A percentile compares a stretch with the other conserved stretches of the same genome.
Evolutionary conservation across 2,888 invertebrate genomes (phyloP).

Genomic region (Aradus depressus): DNA sequence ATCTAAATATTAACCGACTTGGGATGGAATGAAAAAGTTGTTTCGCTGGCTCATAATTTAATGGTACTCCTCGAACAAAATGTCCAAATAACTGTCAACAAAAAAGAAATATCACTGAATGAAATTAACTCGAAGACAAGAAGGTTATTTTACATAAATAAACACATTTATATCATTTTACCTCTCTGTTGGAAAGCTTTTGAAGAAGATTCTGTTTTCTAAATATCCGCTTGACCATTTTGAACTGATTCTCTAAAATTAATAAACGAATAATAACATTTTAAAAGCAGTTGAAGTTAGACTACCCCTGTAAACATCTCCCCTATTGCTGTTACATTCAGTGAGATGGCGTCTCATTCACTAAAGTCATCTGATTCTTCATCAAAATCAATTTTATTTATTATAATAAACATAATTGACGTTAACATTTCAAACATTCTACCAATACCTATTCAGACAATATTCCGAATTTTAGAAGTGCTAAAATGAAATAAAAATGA

Average conservation of each 20-base stretch:
- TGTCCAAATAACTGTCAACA: constrained; percentile 28
- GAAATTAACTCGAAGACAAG: neutral
- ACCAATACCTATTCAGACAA: too few relatives aligned
- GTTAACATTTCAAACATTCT: too few relatives aligned
- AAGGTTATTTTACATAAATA: constrained; percentile 8
- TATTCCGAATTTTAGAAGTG: too few relatives aligned
- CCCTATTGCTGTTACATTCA: constrained; percentile 9
- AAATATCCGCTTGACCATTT: too few relatives aligned
- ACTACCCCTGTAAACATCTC: too few relatives aligned
- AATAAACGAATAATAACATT: too few relatives aligned
- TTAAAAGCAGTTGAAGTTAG: too few relatives aligned
- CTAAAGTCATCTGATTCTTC: constrained; percentile 2
- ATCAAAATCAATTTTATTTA: too few relatives aligned
- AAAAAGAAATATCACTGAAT: neutral
- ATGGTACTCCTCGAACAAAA: constrained; percentile 26
- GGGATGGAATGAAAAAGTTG: constrained; percentile 29
- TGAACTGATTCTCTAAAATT: too few relatives aligned
- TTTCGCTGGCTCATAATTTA: constrained; percentile 27
- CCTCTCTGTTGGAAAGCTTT: constrained; percentile 52
- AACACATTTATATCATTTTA: constrained; percentile 34
- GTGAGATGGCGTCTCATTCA: constrained; percentile 14
- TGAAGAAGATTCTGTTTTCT: constrained; percentile 36
- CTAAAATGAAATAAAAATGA: too few relatives aligned
- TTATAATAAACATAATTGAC: too few relatives aligned
- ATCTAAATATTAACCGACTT: constrained; percentile 28